These are phyloP conservation scores for Seriola aureovittata DNA, from an alignment of 2,113 vertebrate genomes.

Conservation along the genomic window DNA sequence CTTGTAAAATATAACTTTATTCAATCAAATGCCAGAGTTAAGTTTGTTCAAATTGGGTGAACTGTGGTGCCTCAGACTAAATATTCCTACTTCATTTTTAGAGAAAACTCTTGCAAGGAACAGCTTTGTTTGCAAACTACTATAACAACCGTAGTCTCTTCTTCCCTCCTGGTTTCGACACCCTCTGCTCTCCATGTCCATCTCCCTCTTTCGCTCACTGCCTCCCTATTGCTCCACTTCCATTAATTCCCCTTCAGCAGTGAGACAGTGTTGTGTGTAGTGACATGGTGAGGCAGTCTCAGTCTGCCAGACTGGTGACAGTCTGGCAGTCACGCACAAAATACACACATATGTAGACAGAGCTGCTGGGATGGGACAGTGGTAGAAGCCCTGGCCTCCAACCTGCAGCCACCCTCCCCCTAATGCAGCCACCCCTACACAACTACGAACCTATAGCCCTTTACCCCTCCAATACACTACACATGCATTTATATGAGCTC, in stretches of 20 bases:
- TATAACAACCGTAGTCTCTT: background rate
- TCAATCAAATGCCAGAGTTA: background rate
- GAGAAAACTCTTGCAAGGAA: background rate
- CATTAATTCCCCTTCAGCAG: conserved; percentile 71
- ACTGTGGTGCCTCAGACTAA: background rate
- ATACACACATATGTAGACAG: conserved; percentile 31
- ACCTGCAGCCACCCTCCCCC: conserved; percentile 28
- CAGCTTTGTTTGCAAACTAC: conserved; percentile 26
- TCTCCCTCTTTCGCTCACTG: background rate
- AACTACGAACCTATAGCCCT: conserved; percentile 13
- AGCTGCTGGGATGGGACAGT: conserved; percentile 38
- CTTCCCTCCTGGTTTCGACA: conserved; percentile 14
- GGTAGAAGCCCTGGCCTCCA: conserved; percentile 41
- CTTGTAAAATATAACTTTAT: too few relatives aligned
- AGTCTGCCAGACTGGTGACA: conserved; percentile 54
- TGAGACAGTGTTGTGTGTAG: conserved; percentile 56
- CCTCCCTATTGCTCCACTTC: conserved; percentile 41
- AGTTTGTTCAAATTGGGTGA: conserved; percentile 8
- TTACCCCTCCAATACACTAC: background rate
- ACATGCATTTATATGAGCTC: conserved; percentile 58
- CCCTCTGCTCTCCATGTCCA: conserved; percentile 24
- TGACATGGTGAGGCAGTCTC: conserved; percentile 57
- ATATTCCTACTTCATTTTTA: background rate
- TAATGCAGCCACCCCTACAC: background rate
- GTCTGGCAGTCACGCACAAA: conserved; percentile 45